Evolutionary conservation across 2,888 invertebrate genomes (phyloP).

Genomic region (Agriotes lineatus): DNA sequence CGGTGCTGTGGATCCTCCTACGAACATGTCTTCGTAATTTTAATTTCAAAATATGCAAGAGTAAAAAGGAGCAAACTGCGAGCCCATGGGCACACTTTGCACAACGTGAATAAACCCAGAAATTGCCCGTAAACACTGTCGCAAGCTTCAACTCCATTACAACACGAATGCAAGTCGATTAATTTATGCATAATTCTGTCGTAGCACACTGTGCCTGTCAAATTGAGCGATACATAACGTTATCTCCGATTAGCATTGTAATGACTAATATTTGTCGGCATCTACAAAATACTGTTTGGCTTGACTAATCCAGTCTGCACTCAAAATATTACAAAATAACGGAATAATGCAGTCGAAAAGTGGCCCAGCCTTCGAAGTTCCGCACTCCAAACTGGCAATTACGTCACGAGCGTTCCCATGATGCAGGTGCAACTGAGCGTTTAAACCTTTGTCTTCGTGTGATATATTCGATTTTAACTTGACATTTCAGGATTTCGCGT

Average conservation of each 20-base stretch:
- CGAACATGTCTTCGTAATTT: too few species aligned
- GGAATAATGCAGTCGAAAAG: slow-evolving; percentile 5
- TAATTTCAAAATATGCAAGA: too few species aligned
- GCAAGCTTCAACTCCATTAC: neutral
- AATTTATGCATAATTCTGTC: too few species aligned
- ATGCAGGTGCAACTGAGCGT: neutral
- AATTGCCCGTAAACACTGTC: neutral
- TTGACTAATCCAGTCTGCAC: neutral
- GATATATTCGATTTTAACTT: neutral
- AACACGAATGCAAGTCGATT: neutral
- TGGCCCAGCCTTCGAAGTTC: slow-evolving; percentile 6
- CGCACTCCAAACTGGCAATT: neutral
- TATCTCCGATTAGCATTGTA: too few species aligned
- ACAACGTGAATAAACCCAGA: neutral
- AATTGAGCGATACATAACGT: too few species aligned
- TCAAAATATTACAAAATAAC: slow-evolving; percentile 1
- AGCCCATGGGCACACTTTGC: neutral
- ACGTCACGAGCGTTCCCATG: neutral
- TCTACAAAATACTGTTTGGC: too few species aligned
- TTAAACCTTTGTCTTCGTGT: neutral
- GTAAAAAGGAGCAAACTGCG: too few species aligned
- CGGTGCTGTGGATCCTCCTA: too few species aligned
- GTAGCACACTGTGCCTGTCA: too few species aligned
- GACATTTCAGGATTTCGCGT: neutral
- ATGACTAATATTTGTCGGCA: too few species aligned